Evolutionary conservation across 2,888 invertebrate species (phyloP).

Genomic region (Drosophila mayaguana): DNA sequence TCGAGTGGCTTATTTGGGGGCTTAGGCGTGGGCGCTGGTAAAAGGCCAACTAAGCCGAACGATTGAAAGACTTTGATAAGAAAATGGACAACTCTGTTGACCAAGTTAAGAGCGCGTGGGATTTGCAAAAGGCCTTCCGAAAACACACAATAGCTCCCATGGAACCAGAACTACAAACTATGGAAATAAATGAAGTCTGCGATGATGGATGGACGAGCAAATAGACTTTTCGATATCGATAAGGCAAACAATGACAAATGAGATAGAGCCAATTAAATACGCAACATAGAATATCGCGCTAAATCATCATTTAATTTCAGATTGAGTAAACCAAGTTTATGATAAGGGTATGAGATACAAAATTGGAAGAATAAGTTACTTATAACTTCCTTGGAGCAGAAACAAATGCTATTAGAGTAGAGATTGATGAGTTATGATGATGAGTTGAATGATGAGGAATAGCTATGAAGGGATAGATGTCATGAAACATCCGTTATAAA

Average conservation of each 20-base stretch:
- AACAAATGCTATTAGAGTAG: no score
- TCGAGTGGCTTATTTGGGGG: slow-evolving; percentile 61
- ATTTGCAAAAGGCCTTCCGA: slow-evolving; percentile 30
- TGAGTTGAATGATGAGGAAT: no score
- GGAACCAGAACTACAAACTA: slow-evolving; percentile 23
- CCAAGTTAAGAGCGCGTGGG: slow-evolving; percentile 51
- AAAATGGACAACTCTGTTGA: slow-evolving; percentile 51
- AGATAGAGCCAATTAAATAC: slow-evolving; percentile 14
- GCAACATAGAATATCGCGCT: background rate
- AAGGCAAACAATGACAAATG: slow-evolving; percentile 9
- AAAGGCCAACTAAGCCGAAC: slow-evolving; percentile 61
- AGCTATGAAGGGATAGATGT: no score
- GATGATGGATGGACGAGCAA: slow-evolving; percentile 16
- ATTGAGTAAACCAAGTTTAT: background rate
- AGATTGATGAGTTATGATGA: no score
- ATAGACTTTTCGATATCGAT: slow-evolving; percentile 5
- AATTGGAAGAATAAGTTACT: no score
- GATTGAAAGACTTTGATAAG: slow-evolving; percentile 61
- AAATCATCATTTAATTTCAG: background rate
- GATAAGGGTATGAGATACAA: background rate
- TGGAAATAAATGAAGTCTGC: slow-evolving; percentile 23
- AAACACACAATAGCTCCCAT: slow-evolving; percentile 23
- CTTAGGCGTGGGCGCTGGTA: slow-evolving; percentile 52
- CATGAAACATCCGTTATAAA: no score
- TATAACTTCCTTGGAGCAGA: no score